These are phyloP conservation scores for Agrochola lota DNA, from an alignment of 2,888 invertebrate genomes.

Conservation along the genomic window DNA sequence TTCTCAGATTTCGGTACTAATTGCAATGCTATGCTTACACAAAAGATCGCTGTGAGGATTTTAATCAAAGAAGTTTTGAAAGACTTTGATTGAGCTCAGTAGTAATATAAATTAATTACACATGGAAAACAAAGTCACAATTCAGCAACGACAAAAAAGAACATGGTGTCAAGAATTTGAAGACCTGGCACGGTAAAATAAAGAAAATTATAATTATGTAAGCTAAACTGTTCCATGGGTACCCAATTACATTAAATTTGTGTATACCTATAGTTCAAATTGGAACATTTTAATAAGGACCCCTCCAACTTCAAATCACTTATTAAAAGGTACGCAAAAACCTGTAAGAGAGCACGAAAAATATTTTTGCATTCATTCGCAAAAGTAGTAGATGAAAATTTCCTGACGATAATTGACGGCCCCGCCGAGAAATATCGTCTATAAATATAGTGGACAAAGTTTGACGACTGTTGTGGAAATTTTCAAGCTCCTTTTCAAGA, in stretches of 20 bases:
- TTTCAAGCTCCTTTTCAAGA: conserved; percentile 70
- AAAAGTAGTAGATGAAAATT: conserved; percentile 52
- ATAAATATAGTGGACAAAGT: conserved; percentile 69
- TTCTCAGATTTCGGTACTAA: conserved; percentile 38
- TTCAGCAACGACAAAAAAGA: neutral
- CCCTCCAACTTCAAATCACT: conserved; percentile 31
- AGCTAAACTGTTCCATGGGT: neutral
- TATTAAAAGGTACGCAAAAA: conserved; percentile 49
- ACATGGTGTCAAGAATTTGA: neutral
- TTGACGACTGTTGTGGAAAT: conserved; percentile 65
- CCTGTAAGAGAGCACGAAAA: conserved; percentile 40
- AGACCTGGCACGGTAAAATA: neutral
- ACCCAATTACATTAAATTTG: conserved; percentile 25
- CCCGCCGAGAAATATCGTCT: conserved; percentile 66
- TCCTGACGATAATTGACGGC: conserved; percentile 64
- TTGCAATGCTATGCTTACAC: conserved; percentile 44
- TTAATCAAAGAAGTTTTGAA: conserved; percentile 23
- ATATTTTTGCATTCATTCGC: conserved; percentile 53
- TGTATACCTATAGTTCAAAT: conserved; percentile 10
- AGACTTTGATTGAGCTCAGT: neutral
- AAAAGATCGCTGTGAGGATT: conserved; percentile 34
- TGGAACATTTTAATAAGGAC: conserved; percentile 43
- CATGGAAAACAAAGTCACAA: neutral
- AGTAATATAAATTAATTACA: neutral
- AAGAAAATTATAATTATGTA: neutral